A percentile compares a stretch with the other conserved stretches of the same genome.
phyloP scores from a whole-genome alignment of 2,888 invertebrate genomes.

The Stramonita haemastoma region DNA sequence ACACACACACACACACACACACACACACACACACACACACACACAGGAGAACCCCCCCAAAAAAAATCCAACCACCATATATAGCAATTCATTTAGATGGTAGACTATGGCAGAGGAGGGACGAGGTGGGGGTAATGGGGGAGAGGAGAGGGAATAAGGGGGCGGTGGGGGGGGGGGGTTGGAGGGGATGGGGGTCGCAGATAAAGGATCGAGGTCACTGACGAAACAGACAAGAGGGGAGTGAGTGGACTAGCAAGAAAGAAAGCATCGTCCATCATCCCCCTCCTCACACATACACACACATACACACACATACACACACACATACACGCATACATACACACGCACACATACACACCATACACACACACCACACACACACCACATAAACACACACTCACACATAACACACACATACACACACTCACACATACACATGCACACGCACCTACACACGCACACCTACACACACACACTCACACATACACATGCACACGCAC shows the following conservation, averaged over 20 bases:
- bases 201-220: no score
- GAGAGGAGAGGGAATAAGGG: no score
- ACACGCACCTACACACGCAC: background rate
- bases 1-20: conserved; percentile 1
- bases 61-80: no score
- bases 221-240: no score
- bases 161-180: no score
- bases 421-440: background rate
- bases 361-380: background rate
- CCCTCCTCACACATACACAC: background rate
- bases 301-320: background rate
- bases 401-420: no score
- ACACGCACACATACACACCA: background rate
- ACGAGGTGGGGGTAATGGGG: no score
- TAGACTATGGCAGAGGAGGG: no score
- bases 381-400: background rate
- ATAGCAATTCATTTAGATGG: no score
- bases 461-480: background rate
- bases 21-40: background rate
- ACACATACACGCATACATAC: background rate
- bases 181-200: no score
- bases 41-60: background rate
- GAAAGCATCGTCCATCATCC: no score
- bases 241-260: no score
- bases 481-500: background rate